Evolutionary conservation across 1,140 invertebrate genomes (phyloP), one percentile per base, ranked within the genome.

Genomic region (Carposina sasakii): DNA sequence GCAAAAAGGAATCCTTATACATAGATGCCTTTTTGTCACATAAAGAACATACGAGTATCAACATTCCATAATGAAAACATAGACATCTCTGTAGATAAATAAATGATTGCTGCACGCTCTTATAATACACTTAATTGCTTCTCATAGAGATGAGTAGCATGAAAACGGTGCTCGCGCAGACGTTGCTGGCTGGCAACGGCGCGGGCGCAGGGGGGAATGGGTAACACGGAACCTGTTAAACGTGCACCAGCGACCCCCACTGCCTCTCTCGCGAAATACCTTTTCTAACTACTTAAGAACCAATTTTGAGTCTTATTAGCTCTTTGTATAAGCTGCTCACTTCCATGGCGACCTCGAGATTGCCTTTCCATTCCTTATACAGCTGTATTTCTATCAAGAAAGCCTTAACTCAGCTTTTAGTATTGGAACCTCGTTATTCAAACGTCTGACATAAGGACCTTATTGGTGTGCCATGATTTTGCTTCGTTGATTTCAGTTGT

Each of bases 191-290:
- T 9, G 10, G 30, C 19, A 17, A 28, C 10, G 20, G 48, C 3
- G 42, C 26, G 56, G 44, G 50, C 51, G 49, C 4, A 39, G 51
- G 62, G 54, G 61, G 57, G 41, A 45, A 50, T 19, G 28, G 49
- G 39, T 81, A 81, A 81, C 75, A 78, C 77, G 72, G 77, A 81
- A 78, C 77, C 77, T 63, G 77, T 76, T 75, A 70, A 65, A 76
- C 77, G 67, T 76, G 77, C 67, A 68, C 58, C 64, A 63, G 54
- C 49, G 47, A 49, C 45, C 63, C 60, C 65, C 71, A 54, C 70
- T 57, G 53, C 47, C 57, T 57, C 48, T 54, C 59, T 75, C 70
- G 77, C 77, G 67, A 78, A 81, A 77, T 81, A 64, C 67, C 66
- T 65, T 51, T 34, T 13, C 26, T 13, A 45, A 40, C 31, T 8